Conservation (phyloP, 2,797 vertebrate genomes). For the Lepilemur ruficaudatus region DNA sequence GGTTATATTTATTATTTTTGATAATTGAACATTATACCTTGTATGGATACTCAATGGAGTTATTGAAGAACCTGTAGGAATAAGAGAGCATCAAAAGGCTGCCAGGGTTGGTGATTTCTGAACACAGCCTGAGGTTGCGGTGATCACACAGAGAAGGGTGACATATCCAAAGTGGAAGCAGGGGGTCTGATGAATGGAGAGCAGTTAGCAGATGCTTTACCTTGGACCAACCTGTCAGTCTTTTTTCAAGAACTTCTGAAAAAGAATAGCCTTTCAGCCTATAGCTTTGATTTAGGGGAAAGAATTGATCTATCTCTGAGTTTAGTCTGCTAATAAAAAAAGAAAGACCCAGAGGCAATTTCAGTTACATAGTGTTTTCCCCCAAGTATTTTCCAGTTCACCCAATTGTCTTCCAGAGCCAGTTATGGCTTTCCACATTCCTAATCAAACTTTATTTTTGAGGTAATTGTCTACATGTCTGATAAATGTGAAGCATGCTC, state of each 20-base stretch:
- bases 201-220: background rate
- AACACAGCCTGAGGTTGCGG: background rate
- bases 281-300: constrained; percentile 13
- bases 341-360: background rate
- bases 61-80: background rate
- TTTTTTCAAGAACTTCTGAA: background rate
- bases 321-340: background rate
- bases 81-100: background rate
- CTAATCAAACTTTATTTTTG: constrained; percentile 15
- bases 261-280: background rate
- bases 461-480: background rate
- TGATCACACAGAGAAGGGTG: background rate
- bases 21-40: background rate
- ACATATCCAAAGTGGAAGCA: background rate
- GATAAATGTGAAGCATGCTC: background rate
- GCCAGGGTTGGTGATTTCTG: background rate
- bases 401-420: background rate
- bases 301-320: background rate
- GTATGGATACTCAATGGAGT: background rate
- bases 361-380: background rate
- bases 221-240: background rate
- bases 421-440: background rate
- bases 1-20: background rate
- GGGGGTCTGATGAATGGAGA: background rate
- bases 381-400: background rate